Evolutionary conservation across 2,888 invertebrate species (phyloP).

Genomic region (Rhagophthalmus giganteus): DNA sequence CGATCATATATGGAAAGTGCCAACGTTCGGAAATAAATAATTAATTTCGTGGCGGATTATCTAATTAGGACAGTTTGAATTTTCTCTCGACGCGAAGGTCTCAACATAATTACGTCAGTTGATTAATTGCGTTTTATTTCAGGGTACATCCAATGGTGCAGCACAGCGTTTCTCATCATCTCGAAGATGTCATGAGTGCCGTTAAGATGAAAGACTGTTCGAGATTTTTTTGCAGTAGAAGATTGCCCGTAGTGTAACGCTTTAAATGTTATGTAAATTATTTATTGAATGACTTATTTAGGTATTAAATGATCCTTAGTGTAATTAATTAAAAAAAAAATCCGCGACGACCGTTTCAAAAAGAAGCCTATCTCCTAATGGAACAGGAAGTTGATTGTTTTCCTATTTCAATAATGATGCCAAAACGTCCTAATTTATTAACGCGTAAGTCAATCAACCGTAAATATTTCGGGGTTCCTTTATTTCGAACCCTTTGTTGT

Average conservation of each 20-base stretch:
- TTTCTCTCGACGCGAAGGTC: too few relatives aligned
- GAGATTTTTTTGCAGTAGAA: conserved; percentile 62
- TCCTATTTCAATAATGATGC: neutral
- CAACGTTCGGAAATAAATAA: too few relatives aligned
- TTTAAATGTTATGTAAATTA: too few relatives aligned
- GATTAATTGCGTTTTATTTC: conserved; percentile 46
- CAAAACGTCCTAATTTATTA: neutral
- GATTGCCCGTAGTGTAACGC: conserved; percentile 41
- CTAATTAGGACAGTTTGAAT: too few relatives aligned
- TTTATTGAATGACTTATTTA: neutral
- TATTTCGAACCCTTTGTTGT: too few relatives aligned
- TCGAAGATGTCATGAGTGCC: conserved; percentile 75
- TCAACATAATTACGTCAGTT: too few relatives aligned
- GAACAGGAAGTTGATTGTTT: too few relatives aligned
- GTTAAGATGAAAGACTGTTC: conserved; percentile 70
- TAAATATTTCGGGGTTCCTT: too few relatives aligned
- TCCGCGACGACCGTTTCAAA: neutral
- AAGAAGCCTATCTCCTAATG: too few relatives aligned
- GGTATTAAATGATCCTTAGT: neutral
- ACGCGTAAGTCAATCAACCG: too few relatives aligned
- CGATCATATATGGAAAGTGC: too few relatives aligned
- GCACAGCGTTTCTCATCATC: conserved; percentile 65
- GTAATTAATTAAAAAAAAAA: neutral
- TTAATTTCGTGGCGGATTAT: too few relatives aligned
- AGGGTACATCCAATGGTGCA: conserved; percentile 67